phyloP scores from a whole-genome alignment of 2,113 vertebrate genomes.

The Oncorhynchus keta region DNA sequence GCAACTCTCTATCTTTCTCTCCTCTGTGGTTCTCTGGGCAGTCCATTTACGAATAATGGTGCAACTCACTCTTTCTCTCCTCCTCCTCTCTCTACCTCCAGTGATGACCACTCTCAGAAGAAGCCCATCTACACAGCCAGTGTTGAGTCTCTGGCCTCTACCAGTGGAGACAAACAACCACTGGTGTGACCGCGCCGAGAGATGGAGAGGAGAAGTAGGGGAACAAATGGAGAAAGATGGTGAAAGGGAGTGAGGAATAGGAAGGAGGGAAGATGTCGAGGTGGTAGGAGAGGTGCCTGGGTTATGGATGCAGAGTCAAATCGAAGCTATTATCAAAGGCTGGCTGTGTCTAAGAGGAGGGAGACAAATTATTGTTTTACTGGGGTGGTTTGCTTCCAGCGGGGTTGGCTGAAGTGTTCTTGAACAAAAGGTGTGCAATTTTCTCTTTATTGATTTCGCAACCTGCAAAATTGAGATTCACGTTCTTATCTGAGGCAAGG shows the following conservation, averaged over 20 bases:
- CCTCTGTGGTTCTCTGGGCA: neutral
- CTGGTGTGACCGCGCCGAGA: constrained; percentile 74
- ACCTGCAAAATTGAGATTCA: constrained; percentile 48
- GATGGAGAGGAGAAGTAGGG: constrained; percentile 24
- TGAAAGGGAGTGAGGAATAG: constrained; percentile 41
- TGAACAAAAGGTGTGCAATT: constrained; percentile 62
- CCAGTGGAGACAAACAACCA: constrained; percentile 69
- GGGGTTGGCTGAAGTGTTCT: constrained; percentile 24
- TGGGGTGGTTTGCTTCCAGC: constrained; percentile 15
- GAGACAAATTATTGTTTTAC: constrained; percentile 56
- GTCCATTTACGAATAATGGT: neutral
- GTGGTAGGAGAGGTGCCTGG: constrained; percentile 7
- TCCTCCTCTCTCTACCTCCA: constrained; percentile 30
- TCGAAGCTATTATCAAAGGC: constrained; percentile 48
- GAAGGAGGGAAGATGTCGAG: constrained; percentile 13
- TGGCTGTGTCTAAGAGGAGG: constrained; percentile 26
- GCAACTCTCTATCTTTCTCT: neutral
- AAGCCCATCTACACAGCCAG: constrained; percentile 78
- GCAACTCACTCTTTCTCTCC: neutral
- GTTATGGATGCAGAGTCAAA: constrained; percentile 38
- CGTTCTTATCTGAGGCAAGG: constrained; percentile 31
- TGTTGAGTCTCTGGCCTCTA: constrained; percentile 66
- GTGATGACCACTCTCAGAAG: constrained; percentile 77
- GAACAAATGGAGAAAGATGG: constrained; percentile 26
- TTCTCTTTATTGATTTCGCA: constrained; percentile 64